phyloP scores from a whole-genome alignment of 2,797 vertebrate genomes.

The Girardinus metallicus region DNA sequence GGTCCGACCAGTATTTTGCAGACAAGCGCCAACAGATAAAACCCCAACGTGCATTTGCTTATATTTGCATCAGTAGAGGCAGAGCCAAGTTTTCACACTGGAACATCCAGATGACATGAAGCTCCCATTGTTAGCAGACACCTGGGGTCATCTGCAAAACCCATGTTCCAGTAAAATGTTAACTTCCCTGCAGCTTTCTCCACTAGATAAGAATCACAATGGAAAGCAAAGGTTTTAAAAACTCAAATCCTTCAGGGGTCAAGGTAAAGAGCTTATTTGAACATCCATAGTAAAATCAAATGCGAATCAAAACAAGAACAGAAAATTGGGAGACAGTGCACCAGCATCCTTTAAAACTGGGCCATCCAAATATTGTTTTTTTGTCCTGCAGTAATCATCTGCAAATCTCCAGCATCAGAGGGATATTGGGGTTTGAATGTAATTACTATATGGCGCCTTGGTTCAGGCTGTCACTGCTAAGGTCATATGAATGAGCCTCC shows the following conservation, averaged over 20 bases:
- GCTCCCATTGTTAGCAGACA: slow-evolving; percentile 36
- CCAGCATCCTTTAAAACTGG: slow-evolving; percentile 47
- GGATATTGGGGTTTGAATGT: slow-evolving; percentile 68
- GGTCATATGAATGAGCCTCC: slow-evolving; percentile 78
- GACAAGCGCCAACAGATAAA: slow-evolving; percentile 37
- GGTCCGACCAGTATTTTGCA: slow-evolving; percentile 40
- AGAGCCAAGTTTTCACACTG: slow-evolving; percentile 26
- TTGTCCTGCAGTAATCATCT: slow-evolving; percentile 44
- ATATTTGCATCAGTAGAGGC: slow-evolving; percentile 53
- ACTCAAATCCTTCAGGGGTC: slow-evolving; percentile 1
- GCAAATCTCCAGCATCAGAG: slow-evolving; percentile 65
- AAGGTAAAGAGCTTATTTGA: slow-evolving; percentile 22
- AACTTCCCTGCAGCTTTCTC: slow-evolving; percentile 10
- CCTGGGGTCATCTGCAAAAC: slow-evolving; percentile 26
- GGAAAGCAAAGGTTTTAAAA: slow-evolving; percentile 12
- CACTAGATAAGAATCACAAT: slow-evolving; percentile 17
- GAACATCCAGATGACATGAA: slow-evolving; percentile 31
- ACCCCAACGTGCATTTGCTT: slow-evolving; percentile 47
- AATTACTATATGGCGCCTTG: slow-evolving; percentile 74
- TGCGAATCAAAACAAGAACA: slow-evolving; percentile 8
- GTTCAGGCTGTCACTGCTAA: slow-evolving; percentile 73
- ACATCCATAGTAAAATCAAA: slow-evolving; percentile 23
- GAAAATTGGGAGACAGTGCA: background rate
- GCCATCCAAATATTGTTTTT: slow-evolving; percentile 48
- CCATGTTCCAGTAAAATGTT: slow-evolving; percentile 28